Evolutionary conservation across 2,797 vertebrate species (phyloP), one percentile per base, ranked within the genome.

Genomic region (Typhlichthys subterraneus): DNA sequence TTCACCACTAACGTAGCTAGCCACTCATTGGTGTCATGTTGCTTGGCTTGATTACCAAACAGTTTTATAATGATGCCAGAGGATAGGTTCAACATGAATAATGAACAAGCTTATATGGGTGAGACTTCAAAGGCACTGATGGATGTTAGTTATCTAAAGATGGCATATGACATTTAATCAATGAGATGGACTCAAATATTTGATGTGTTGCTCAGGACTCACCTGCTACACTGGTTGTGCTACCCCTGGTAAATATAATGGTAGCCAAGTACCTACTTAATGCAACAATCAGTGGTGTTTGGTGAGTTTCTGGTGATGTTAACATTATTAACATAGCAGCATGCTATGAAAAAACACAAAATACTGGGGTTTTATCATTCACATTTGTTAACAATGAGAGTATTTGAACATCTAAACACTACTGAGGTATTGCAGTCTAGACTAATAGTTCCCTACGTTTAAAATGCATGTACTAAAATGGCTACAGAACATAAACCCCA

Each of bases 41-140:
- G 13, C 67, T 70, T 77, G 77, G 51, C 78, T 69, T 84, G 73
- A 78, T 86, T 72, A 80, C 72, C 59, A 75, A 64, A 69, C 17
- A 64, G 55, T 14, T 47, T 0, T 45, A 9, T 45, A 66, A 70
- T 63, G 65, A 74, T 53, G 55, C 67, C 56, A 56, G 38, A 59
- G 55, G 38, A 49, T 7, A 2, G 29, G 45, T n/a, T 65, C 17
- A 75, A 29, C 42, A 56, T 88, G 51, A 78, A 89, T 87, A 70
- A 85, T 85, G 59, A 66, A 87, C 72, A 50, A 17, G 51, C 14
- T 38, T 59, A 46, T 79, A 69, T 67, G 74, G 70, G 60, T 9
- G 11, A 56, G 69, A 29, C 11, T 46, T 72, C 58, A 15, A 54
- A 62, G 55, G 73, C 49, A 63, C 56, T 47, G 72, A 51, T 53